Conservation (phyloP, 1,140 invertebrate genomes). For the Eurosta solidaginis region DNA sequence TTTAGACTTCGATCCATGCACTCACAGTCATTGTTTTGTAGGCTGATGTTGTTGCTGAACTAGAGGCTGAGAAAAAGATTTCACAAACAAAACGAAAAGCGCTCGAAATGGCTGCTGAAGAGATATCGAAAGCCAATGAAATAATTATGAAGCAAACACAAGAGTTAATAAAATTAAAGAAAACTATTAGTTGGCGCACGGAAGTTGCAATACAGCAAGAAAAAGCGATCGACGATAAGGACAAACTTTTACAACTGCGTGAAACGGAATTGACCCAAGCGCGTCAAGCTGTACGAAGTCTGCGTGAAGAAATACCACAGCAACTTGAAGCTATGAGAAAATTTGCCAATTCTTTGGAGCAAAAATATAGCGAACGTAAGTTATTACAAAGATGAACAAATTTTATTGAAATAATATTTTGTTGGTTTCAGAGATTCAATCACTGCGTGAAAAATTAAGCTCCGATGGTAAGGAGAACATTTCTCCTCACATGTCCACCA, state of each 20-base stretch:
- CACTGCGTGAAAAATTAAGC: slow-evolving; percentile 41
- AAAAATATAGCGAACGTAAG: slow-evolving; percentile 55
- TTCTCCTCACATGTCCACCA: background rate
- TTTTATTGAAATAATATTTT: background rate
- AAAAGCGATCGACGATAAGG: slow-evolving; percentile 51
- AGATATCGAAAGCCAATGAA: slow-evolving; percentile 57
- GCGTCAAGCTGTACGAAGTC: slow-evolving; percentile 41
- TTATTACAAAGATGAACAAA: background rate
- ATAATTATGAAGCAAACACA: slow-evolving; percentile 53
- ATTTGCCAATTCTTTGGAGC: slow-evolving; percentile 46
- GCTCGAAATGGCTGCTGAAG: slow-evolving; percentile 55
- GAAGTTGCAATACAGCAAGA: slow-evolving; percentile 56
- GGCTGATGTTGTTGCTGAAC: slow-evolving; percentile 51
- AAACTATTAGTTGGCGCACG: slow-evolving; percentile 52
- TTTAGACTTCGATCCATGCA: no score
- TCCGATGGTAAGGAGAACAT: slow-evolving; percentile 43
- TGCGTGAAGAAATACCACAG: slow-evolving; percentile 50
- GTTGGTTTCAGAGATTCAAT: slow-evolving; percentile 44
- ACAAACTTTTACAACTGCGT: slow-evolving; percentile 39
- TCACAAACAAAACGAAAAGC: slow-evolving; percentile 52
- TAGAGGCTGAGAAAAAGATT: slow-evolving; percentile 57
- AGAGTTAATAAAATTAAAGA: slow-evolving; percentile 48
- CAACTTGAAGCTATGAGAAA: slow-evolving; percentile 51
- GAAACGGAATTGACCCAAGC: slow-evolving; percentile 43
- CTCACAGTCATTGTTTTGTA: background rate